These are phyloP conservation scores for Catamblyrhynchus diadema DNA, from an alignment of 2,797 vertebrate species.

Conservation along the genomic window DNA sequence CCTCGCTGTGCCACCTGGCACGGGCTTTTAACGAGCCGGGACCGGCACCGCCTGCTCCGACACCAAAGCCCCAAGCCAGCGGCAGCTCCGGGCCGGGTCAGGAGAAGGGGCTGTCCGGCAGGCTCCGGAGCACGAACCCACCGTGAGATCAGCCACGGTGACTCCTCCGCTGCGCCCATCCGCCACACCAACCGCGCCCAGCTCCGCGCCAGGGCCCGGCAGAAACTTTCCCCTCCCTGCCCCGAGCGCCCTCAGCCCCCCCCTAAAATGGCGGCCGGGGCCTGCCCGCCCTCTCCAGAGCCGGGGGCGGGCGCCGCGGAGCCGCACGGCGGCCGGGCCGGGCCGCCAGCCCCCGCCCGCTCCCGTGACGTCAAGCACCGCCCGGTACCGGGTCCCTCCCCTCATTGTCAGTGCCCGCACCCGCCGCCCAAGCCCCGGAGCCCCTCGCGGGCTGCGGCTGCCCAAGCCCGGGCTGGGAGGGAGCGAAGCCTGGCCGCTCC, in stretches of 20 bases:
- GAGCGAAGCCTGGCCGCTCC: neutral
- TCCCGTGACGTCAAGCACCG: neutral
- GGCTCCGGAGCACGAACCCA: neutral
- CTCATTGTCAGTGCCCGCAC: constrained; percentile 74
- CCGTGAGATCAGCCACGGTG: rapidly evolving
- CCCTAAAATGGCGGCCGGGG: constrained; percentile 7
- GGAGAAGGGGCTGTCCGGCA: rapidly evolving
- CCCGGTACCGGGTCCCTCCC: constrained; percentile 53
- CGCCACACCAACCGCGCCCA: rapidly evolving
- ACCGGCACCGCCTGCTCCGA: rapidly evolving
- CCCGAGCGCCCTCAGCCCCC: neutral
- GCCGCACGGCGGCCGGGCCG: neutral
- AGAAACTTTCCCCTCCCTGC: rapidly evolving
- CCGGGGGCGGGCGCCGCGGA: neutral
- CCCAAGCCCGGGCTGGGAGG: neutral
- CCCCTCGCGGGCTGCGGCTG: constrained; percentile 42
- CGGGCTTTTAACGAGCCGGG: rapidly evolving
- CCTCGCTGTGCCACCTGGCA: neutral
- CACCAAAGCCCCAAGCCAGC: neutral
- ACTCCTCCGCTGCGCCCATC: rapidly evolving
- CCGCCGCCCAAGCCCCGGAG: neutral
- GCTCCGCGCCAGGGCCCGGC: rapidly evolving
- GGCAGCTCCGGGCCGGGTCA: neutral
- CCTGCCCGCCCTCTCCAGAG: neutral
- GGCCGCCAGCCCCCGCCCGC: neutral